Base-by-base conservation (phyloP, 2,888 invertebrate species). In the Drosophila anceps region DNA sequence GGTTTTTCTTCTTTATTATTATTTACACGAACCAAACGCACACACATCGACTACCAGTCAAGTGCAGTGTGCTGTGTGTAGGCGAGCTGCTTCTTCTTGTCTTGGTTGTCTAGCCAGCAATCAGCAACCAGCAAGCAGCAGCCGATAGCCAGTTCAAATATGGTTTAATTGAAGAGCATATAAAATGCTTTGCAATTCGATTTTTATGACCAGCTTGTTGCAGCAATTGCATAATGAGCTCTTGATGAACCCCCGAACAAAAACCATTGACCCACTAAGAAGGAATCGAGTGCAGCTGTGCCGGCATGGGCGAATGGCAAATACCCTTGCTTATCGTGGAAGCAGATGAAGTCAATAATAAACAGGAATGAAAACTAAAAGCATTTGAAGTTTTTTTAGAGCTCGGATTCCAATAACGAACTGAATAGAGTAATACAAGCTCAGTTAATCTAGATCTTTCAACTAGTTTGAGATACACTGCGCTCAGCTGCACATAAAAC, bases 121-220 rank as follows among this genome's bases (percentile, higher is more conserved):
- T 15, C 46, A 27, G 46, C 46, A 15, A 20, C 2, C 24, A 44
- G 20, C 12, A 33, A 33, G 43, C 80, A 71, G n/a, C 39, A 18
- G 70, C 61, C 80, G 85, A 90, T 87, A 84, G 82, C 70, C 68
- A 69, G 73, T 60, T 74, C 76, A 90, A 88, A 90, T 79, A 88
- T 61, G 53, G 58, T 63, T 76, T 70, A 74, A 86, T 86, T 86
- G 79, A 79, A 75, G 81, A 60, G 79, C 59, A 54, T 63, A 61
- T 68, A 64, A 64, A 79, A 43, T 48, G 79, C 68, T 35, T 48
- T 69, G 8, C 76, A 51, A 66, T 67, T 70, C 66, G 64, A 72
- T 85, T 82, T 85, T 80, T 80, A 83, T 75, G 75, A 33, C 61
- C 76, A 70, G 39, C 72, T 67, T 65, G 53, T 51, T 33, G 10